These are phyloP conservation scores for Alexandromys fortis DNA, from an alignment of 2,113 vertebrate species.

Conservation along the genomic window DNA sequence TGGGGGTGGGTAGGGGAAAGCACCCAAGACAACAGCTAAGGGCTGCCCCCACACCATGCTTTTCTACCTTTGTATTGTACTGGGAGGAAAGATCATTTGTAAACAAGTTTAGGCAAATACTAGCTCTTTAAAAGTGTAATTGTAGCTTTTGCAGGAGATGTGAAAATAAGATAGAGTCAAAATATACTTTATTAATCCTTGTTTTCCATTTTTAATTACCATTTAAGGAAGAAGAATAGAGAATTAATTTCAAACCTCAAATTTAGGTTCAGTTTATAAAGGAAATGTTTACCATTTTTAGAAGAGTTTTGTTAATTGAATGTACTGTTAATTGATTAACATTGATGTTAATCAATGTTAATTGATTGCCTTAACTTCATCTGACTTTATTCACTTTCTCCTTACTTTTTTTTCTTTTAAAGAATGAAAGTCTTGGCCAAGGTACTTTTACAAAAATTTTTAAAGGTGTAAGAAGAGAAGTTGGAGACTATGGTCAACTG, in stretches of 20 bases:
- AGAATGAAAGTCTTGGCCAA: conserved; percentile 96
- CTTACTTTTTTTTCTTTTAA: conserved; percentile 57
- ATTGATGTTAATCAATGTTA: too few species aligned
- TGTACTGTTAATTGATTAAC: too few species aligned
- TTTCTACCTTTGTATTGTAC: not conserved
- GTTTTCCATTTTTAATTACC: conserved; percentile 43
- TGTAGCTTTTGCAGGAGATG: not conserved
- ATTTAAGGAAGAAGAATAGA: conserved; percentile 40
- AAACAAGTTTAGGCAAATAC: not conserved
- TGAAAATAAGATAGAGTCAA: not conserved
- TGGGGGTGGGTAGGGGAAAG: not conserved
- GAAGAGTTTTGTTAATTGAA: not conserved
- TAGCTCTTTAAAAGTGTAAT: not conserved
- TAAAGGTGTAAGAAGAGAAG: conserved; percentile 93
- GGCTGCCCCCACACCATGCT: not conserved
- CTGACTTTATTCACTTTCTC: not conserved
- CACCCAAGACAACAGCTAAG: not conserved
- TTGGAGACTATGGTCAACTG: conserved; percentile 94
- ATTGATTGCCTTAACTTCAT: not conserved
- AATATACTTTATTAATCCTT: conserved; percentile 24
- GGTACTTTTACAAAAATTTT: conserved; percentile 98
- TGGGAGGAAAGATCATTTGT: not conserved
- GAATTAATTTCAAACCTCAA: conserved; percentile 39
- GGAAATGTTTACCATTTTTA: not conserved
- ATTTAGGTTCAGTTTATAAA: conserved; percentile 33